Conservation (phyloP, 2,113 vertebrate genomes). For the Cavia aperea region DNA sequence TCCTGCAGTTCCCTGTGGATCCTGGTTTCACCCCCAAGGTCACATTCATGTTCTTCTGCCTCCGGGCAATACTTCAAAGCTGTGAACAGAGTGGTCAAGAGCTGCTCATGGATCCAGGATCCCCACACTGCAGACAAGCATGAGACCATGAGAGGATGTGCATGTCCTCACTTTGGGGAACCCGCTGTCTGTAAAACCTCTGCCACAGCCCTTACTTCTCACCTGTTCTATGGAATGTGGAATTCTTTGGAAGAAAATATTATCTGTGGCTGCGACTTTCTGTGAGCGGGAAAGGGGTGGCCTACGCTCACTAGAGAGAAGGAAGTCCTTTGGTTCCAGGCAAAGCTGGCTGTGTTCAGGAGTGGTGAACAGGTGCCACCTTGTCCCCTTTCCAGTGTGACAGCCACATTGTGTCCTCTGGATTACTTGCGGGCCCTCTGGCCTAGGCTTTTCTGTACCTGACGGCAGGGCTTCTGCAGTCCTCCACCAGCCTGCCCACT, state of each 20-base stretch:
- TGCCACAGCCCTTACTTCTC: background rate
- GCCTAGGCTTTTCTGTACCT: background rate
- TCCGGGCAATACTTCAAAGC: background rate
- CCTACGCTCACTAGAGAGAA: background rate
- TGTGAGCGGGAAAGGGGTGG: background rate
- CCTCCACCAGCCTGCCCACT: background rate
- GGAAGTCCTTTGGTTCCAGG: background rate
- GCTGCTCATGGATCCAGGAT: background rate
- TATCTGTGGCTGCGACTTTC: background rate
- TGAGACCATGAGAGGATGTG: background rate
- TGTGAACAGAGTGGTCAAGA: background rate
- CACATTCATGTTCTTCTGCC: background rate
- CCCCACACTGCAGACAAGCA: background rate
- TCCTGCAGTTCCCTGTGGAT: background rate
- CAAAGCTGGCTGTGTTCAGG: background rate
- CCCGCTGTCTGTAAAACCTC: background rate
- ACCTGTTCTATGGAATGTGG: background rate
- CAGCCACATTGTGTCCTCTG: background rate
- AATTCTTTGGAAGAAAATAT: conserved; percentile 21
- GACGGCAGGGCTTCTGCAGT: background rate
- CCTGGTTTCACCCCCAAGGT: background rate
- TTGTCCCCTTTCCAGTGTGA: background rate
- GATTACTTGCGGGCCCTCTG: background rate
- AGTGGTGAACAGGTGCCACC: background rate
- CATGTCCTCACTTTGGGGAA: background rate